These are phyloP conservation scores for Delphinus delphis DNA, from an alignment of 2,113 vertebrate genomes.

Conservation along the genomic window DNA sequence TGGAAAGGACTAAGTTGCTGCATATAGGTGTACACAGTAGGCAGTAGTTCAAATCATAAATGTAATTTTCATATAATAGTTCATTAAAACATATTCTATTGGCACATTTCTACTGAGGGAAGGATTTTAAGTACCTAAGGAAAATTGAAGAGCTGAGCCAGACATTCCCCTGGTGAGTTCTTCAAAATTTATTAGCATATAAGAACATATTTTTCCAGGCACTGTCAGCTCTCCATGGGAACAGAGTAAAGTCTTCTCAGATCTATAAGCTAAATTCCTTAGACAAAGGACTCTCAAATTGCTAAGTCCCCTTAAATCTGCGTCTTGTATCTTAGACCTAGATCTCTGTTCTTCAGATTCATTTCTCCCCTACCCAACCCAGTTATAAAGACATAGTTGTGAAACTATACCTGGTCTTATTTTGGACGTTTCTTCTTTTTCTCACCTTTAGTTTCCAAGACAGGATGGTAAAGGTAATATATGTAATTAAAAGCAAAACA, in stretches of 20 bases:
- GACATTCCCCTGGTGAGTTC: background rate
- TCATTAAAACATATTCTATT: background rate
- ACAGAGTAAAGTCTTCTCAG: background rate
- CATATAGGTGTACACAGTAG: background rate
- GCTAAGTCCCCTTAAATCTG: background rate
- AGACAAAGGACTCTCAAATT: background rate
- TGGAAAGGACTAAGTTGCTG: background rate
- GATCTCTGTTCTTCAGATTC: background rate
- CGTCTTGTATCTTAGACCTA: background rate
- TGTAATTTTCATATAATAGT: constrained; percentile 13
- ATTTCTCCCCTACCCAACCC: background rate
- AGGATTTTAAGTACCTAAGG: background rate
- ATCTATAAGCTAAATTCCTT: background rate
- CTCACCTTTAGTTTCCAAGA: background rate
- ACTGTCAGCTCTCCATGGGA: background rate
- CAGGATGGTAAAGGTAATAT: background rate
- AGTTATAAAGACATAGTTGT: background rate
- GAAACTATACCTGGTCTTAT: background rate
- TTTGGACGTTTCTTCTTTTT: background rate
- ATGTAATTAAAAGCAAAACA: constrained; percentile 28
- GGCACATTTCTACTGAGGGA: background rate
- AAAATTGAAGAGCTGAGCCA: background rate
- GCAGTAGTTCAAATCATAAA: background rate
- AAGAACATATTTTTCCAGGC: background rate
- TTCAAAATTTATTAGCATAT: background rate